Percentiles rank a stretch among this genome's conserved stretches.
These are phyloP conservation scores for Drosophila niveifrons DNA, from an alignment of 2,888 invertebrate genomes.

Conservation along the genomic window DNA sequence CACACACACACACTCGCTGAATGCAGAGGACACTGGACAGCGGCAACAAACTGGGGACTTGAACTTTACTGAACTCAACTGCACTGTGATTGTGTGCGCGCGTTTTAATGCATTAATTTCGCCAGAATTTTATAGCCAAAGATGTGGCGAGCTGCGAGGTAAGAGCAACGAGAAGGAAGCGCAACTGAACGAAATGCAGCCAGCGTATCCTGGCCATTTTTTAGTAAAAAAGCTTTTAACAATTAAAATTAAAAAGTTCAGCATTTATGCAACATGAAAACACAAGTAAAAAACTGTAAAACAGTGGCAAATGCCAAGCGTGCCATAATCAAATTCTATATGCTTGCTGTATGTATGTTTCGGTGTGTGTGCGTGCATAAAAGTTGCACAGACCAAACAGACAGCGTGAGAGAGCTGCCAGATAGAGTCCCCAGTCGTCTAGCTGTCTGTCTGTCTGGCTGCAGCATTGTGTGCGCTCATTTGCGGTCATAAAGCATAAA, in stretches of 20 bases:
- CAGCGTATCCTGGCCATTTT: slow-evolving; percentile 41
- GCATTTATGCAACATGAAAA: slow-evolving; percentile 69
- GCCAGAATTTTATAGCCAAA: slow-evolving; percentile 60
- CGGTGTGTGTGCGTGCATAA: slow-evolving; percentile 45
- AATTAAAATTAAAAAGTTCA: slow-evolving; percentile 82
- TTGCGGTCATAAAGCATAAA: slow-evolving; percentile 83
- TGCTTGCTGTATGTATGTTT: slow-evolving; percentile 5
- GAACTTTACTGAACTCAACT: slow-evolving; percentile 14
- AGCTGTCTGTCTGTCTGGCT: slow-evolving; percentile 18
- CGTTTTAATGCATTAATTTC: slow-evolving; percentile 77
- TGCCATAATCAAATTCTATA: slow-evolving; percentile 70
- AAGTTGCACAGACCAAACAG: slow-evolving; percentile 53
- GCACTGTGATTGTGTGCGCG: slow-evolving; percentile 54
- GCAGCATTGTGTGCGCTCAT: slow-evolving; percentile 66
- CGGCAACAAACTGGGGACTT: slow-evolving; percentile 12
- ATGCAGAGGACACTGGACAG: background rate
- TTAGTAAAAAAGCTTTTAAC: slow-evolving; percentile 79
- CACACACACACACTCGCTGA: background rate
- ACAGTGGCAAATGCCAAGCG: slow-evolving; percentile 56
- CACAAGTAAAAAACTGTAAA: slow-evolving; percentile 26
- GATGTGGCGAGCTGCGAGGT: slow-evolving; percentile 1
- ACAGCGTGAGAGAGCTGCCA: background rate
- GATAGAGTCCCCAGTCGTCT: slow-evolving; percentile 28
- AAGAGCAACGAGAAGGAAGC: background rate
- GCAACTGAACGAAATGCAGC: slow-evolving; percentile 31